Conservation (phyloP, 2,888 invertebrate species). For the Pantelozetes paolii region DNA sequence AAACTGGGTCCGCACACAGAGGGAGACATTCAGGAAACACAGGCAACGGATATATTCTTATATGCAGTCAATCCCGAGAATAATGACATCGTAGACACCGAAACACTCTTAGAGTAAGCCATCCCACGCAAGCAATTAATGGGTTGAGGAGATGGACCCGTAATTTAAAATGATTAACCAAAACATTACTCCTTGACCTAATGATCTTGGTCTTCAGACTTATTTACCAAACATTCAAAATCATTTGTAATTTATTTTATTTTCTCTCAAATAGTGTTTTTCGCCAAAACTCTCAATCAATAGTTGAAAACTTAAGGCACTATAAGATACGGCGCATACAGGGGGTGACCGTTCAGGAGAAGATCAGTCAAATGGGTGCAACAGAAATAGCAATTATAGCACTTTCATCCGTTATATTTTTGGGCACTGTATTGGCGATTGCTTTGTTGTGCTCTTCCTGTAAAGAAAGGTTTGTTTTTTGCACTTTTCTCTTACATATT, state of each 20-base stretch:
- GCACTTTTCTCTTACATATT: not conserved
- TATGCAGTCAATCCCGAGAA: slow-evolving; percentile 77
- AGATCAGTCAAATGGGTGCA: slow-evolving; percentile 58
- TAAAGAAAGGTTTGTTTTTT: slow-evolving; percentile 46
- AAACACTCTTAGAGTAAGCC: slow-evolving; percentile 51
- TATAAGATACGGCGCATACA: slow-evolving; percentile 48
- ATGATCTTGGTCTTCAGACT: no score
- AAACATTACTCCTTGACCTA: no score
- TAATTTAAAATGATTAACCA: no score
- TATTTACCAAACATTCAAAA: no score
- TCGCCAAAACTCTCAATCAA: slow-evolving; percentile 47
- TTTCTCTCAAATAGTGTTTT: slow-evolving; percentile 47
- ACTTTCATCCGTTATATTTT: slow-evolving; percentile 71
- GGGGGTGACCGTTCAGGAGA: slow-evolving; percentile 49
- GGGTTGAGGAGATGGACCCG: no score
- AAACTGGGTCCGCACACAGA: slow-evolving; percentile 71
- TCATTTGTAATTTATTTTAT: no score
- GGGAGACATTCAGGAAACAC: slow-evolving; percentile 61
- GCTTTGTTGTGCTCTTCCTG: slow-evolving; percentile 50
- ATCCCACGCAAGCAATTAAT: no score
- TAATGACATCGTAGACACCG: slow-evolving; percentile 75
- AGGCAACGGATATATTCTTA: slow-evolving; percentile 73
- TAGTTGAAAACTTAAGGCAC: slow-evolving; percentile 47
- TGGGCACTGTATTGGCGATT: slow-evolving; percentile 73
- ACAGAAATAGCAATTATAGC: slow-evolving; percentile 75